Conservation (phyloP, 2,113 vertebrate genomes). For the Rhea americana region DNA sequence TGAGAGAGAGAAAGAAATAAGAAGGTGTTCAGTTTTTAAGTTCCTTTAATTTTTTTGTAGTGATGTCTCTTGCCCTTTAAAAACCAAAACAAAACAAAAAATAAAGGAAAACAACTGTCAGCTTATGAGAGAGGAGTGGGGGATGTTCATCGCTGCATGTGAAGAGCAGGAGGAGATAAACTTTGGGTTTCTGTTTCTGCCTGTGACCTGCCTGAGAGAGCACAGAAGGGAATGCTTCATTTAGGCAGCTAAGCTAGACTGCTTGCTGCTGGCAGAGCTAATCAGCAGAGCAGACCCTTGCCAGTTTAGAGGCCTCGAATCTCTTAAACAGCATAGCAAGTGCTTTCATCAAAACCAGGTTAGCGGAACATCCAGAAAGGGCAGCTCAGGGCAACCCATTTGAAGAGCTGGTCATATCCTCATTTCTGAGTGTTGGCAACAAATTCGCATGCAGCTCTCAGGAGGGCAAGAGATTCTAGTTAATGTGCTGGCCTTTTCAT, state of each 20-base stretch:
- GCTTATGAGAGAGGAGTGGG: slow-evolving; percentile 3
- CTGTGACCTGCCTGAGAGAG: not conserved
- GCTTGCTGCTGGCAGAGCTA: not conserved
- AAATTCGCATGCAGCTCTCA: not conserved
- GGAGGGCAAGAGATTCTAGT: not conserved
- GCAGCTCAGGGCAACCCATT: not conserved
- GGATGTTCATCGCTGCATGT: not conserved
- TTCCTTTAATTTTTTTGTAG: not conserved
- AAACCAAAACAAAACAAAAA: not conserved
- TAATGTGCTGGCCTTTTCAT: not conserved
- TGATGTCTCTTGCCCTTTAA: slow-evolving; percentile 8
- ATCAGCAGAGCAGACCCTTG: not conserved
- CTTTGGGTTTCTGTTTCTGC: not conserved
- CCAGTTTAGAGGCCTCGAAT: not conserved
- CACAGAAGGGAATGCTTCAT: not conserved
- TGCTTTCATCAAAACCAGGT: not conserved
- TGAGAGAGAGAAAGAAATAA: not conserved
- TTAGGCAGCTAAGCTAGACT: not conserved
- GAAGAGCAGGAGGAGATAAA: not conserved
- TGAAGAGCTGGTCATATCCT: not conserved
- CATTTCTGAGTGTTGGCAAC: not conserved
- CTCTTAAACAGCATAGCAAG: not conserved
- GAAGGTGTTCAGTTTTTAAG: not conserved
- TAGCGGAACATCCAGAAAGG: not conserved
- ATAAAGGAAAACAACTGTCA: not conserved